Evolutionary conservation across 2,888 invertebrate species (phyloP).

Genomic region (Chymomyza caudatula): DNA sequence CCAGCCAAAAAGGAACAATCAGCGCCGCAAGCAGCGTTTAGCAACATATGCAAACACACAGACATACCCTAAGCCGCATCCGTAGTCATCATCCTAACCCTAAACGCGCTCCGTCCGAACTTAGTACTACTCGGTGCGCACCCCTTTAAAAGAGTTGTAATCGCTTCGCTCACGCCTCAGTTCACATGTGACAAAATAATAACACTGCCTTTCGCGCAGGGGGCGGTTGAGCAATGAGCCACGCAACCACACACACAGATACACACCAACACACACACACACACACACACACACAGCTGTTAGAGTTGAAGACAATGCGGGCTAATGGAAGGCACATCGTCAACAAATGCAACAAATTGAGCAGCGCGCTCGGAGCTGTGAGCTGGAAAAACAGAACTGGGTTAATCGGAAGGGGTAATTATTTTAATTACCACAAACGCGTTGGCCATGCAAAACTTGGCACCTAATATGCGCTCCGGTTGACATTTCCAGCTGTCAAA

Average conservation of each 20-base stretch:
- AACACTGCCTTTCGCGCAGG: constrained; percentile 32
- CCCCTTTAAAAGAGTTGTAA: constrained; percentile 51
- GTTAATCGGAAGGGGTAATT: constrained; percentile 70
- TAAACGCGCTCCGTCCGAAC: neutral
- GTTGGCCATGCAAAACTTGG: constrained; percentile 52
- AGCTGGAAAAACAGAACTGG: constrained; percentile 49
- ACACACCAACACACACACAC: neutral
- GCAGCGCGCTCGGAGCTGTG: constrained; percentile 29
- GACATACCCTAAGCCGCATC: neutral
- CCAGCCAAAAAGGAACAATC: constrained; percentile 64
- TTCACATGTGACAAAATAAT: constrained; percentile 74
- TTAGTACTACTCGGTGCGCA: constrained; percentile 10
- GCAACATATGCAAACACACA: constrained; percentile 52
- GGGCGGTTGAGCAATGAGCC: constrained; percentile 30
- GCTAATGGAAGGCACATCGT: constrained; percentile 56
- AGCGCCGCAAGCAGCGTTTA: constrained; percentile 59
- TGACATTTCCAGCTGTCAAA: constrained; percentile 45
- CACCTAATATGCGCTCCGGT: constrained; percentile 46
- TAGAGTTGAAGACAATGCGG: constrained; percentile 53
- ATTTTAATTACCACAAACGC: constrained; percentile 67
- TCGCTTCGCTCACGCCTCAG: constrained; percentile 66
- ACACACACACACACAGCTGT: constrained; percentile 15
- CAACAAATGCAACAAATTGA: constrained; percentile 66
- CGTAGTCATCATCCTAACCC: neutral
- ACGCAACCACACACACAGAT: constrained; percentile 11